Conservation (phyloP, 2,113 vertebrate species). For the Tachuris rubrigastra region DNA sequence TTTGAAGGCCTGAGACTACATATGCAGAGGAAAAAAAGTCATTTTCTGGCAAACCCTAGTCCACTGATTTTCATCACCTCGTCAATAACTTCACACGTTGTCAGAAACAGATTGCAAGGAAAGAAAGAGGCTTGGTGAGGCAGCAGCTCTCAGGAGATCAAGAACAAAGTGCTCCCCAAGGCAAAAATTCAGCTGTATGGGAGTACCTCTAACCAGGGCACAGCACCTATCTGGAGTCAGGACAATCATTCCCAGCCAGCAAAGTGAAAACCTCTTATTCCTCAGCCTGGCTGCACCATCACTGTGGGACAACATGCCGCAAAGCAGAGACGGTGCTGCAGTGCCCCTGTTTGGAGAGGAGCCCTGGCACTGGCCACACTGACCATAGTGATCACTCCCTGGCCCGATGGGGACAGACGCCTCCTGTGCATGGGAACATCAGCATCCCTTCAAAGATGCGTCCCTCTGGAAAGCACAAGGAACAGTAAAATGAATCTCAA, state of each 20-base stretch:
- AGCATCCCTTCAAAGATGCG: fast-evolving
- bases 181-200: background rate
- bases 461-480: background rate
- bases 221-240: background rate
- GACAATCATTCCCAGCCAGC: conserved; percentile 38
- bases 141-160: background rate
- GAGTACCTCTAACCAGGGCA: conserved; percentile 8
- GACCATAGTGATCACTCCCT: background rate
- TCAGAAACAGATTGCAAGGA: conserved; percentile 39
- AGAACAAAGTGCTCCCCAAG: conserved; percentile 17
- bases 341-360: background rate
- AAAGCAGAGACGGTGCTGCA: background rate
- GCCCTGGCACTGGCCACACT: background rate
- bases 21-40: background rate
- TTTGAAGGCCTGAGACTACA: background rate
- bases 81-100: conserved; percentile 41
- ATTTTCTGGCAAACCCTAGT: conserved; percentile 17
- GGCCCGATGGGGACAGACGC: fast-evolving
- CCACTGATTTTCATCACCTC: conserved; percentile 41
- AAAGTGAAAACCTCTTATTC: background rate
- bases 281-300: conserved; percentile 12
- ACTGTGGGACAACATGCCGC: background rate
- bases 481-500: background rate
- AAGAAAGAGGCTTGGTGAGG: background rate
- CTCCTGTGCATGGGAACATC: fast-evolving